Evolutionary conservation across 2,797 vertebrate species (phyloP).

Genomic region (Streptopelia turtur): DNA sequence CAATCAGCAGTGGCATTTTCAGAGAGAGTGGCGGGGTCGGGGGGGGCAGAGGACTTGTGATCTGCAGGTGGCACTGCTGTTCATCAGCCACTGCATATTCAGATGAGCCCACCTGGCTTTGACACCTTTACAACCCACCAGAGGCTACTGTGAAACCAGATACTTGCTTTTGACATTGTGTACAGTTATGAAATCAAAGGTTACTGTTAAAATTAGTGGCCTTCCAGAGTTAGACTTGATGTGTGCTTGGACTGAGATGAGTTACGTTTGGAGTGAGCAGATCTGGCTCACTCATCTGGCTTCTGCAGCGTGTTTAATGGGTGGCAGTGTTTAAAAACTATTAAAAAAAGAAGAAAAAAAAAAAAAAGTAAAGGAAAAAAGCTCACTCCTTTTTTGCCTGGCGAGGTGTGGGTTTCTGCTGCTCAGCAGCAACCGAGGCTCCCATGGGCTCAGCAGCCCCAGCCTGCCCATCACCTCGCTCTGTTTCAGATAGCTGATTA

Average conservation of each 20-base stretch:
- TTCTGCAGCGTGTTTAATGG: neutral
- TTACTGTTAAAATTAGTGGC: neutral
- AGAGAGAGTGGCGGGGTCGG: neutral
- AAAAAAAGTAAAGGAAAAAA: neutral
- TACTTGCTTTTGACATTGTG: neutral
- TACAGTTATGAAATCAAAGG: neutral
- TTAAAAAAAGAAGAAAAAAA: too few species aligned
- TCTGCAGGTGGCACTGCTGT: fast-evolving
- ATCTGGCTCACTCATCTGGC: neutral
- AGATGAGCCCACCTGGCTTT: neutral
- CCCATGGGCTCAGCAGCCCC: neutral
- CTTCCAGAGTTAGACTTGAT: neutral
- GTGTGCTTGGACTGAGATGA: neutral
- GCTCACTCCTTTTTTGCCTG: neutral
- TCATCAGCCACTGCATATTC: neutral
- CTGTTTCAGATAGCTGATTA: neutral
- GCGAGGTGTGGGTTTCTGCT: constrained; percentile 7
- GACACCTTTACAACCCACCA: neutral
- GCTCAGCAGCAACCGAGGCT: neutral
- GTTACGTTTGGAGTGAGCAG: constrained; percentile 3
- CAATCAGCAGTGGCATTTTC: neutral
- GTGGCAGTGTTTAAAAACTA: neutral
- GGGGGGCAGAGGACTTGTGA: neutral
- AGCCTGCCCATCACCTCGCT: neutral
- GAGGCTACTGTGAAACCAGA: neutral